Evolutionary conservation across 1,140 invertebrate genomes (phyloP), one percentile per base, ranked within the genome.

Genomic region (Portunus trituberculatus): DNA sequence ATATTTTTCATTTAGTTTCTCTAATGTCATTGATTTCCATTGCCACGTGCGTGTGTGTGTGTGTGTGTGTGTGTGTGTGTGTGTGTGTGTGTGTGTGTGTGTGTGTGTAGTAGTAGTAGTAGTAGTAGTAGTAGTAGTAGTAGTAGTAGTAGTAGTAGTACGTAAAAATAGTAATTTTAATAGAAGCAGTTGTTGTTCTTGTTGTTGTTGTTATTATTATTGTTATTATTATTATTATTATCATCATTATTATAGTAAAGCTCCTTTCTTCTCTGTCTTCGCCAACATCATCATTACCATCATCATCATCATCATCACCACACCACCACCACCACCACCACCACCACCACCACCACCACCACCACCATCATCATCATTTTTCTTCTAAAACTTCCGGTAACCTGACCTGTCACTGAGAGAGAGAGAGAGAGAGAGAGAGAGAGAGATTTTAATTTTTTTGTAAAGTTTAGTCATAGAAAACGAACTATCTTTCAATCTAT

Each of bases 351-450:
- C n/a, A 20, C n/a, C 52, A n/a, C 3, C 67, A 76, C 3, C 25
- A 76, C n/a, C 20, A n/a, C n/a, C 67, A 76, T 76, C 67, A 76
- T 76, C 67, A 76, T n/a, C 67, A 3, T n/a, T 20, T 7, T 59
- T 10, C 1, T 59, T n/a, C 25, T 76, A 25, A n/a, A 12, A 76
- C 67, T 76, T 76, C 67, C 67, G 67, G 67, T 76, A 76, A n/a
- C 67, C 67, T n/a, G 20, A n/a, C 28, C 52, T 59, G 52, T 59
- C 8, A 88, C 14, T 1, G 29, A 88, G 0, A 88, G 29, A 88
- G 0, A 46, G 29, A 88, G 86, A 46, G 31, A 88, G 31, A 88
- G 86, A 88, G 86, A 88, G 28, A 88, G 28, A 46, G 86, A 88
- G 45, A 88, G 86, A 20, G 86, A 25, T 59, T 59, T 31, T 25